Evolutionary conservation across 2,797 vertebrate genomes (phyloP), one percentile per base, ranked within the genome.

Genomic region (Cuculus canorus): DNA sequence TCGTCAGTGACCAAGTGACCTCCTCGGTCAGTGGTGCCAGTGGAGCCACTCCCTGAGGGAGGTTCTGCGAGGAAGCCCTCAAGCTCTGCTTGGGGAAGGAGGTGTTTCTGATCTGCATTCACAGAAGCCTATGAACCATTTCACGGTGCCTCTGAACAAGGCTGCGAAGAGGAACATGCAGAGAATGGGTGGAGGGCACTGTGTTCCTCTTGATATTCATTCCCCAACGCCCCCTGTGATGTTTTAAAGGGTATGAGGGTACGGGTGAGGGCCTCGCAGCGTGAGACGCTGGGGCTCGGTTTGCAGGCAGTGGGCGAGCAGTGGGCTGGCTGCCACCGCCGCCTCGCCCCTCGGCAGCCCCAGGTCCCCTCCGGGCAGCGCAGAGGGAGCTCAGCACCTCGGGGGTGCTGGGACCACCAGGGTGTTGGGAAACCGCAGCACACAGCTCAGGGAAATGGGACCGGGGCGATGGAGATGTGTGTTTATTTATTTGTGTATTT

Each of bases 311-410:
- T 4, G 6, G 59, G 16, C 7, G 10, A 32, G 28, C 60, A 80
- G 57, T 5, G 22, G 50, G 41, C n/a, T n/a, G n/a, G n/a, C n/a
- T n/a, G n/a, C n/a, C n/a, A n/a, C n/a, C n/a, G n/a, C n/a, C 4
- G 2, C 43, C 35, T 25, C 41, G 57, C 35, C 53, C 45, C 86
- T 88, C 5, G 7, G 78, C 37, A 68, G 53, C 22, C 18, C 30
- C 0, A 0, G 12, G 17, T 32, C 27, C 35, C 45, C 41, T 56
- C 47, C 1, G 41, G 35, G 23, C 30, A 63, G 8, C 43, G 9
- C 13, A 7, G 19, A 59, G 39, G 45, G 19, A 88, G 37, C 27
- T 32, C 22, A 43, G 75, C 50, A 30, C 35, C n/a, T n/a, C n/a
- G n/a, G n/a, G n/a, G n/a, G n/a, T n/a, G n/a, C n/a, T n/a, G n/a